Conservation (phyloP, 1,140 invertebrate genomes). For the Euura saliciscinereae region DNA sequence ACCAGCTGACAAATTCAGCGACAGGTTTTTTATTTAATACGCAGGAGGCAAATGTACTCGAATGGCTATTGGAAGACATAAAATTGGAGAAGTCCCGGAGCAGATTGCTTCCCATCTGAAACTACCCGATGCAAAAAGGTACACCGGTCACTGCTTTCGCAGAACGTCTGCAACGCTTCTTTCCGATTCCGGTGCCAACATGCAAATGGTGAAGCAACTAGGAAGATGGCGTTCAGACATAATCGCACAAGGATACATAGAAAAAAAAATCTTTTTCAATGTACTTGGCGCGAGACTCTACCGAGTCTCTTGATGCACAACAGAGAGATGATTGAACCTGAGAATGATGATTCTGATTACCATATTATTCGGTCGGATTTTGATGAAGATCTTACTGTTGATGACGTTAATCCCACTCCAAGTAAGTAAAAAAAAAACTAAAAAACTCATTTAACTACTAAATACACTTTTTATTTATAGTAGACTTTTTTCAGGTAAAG, state of each 20-base stretch:
- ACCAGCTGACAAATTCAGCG: conserved; percentile 9
- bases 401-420: too few relatives aligned
- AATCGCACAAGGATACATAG: not conserved
- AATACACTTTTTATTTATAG: too few relatives aligned
- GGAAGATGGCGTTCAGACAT: not conserved
- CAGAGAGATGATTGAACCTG: conserved; percentile 6
- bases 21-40: conserved; percentile 16
- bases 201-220: not conserved
- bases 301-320: too few relatives aligned
- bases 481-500: too few relatives aligned
- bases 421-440: too few relatives aligned
- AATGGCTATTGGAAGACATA: conserved; percentile 17
- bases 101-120: conserved; percentile 11
- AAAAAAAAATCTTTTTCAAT: too few relatives aligned
- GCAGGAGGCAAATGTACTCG: conserved; percentile 10
- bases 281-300: too few relatives aligned
- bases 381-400: conserved; percentile 1
- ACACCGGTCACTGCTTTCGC: conserved; percentile 6
- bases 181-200: not conserved
- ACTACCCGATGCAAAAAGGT: too few relatives aligned
- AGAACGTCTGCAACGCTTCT: conserved; percentile 12
- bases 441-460: too few relatives aligned
- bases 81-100: conserved; percentile 18
- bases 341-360: conserved; percentile 9
- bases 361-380: conserved; percentile 13